A percentile compares a stretch with the other conserved stretches of the same genome.
Evolutionary conservation across 2,797 vertebrate genomes (phyloP).

Genomic region (Muscicapa comitata): DNA sequence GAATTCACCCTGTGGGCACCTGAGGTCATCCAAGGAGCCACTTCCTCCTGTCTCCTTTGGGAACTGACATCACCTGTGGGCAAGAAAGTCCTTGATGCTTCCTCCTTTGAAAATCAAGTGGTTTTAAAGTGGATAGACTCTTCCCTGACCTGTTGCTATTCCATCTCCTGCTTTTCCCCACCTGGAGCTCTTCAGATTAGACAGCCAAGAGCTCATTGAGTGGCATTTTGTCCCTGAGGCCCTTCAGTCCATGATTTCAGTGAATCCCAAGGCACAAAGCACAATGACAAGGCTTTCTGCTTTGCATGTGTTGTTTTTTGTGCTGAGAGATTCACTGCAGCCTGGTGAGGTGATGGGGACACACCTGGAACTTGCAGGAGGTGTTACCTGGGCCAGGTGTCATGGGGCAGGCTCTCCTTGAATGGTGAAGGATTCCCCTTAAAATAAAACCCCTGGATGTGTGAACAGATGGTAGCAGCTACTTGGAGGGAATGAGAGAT

Average conservation of each 20-base stretch:
- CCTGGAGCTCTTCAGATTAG: neutral
- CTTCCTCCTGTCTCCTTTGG: neutral
- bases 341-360: neutral
- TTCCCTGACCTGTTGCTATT: neutral
- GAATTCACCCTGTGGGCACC: neutral
- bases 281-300: neutral
- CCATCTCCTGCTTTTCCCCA: neutral
- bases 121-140: neutral
- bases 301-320: neutral
- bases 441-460: neutral
- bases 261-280: neutral
- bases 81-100: neutral
- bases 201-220: neutral
- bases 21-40: neutral
- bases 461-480: neutral
- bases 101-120: neutral
- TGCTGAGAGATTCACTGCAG: neutral
- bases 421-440: neutral
- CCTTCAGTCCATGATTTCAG: neutral
- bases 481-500: neutral
- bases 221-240: neutral
- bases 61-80: neutral
- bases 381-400: neutral
- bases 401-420: neutral
- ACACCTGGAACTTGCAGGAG: neutral